phyloP scores from a whole-genome alignment of 2,888 invertebrate genomes.

The Taenaris catops region DNA sequence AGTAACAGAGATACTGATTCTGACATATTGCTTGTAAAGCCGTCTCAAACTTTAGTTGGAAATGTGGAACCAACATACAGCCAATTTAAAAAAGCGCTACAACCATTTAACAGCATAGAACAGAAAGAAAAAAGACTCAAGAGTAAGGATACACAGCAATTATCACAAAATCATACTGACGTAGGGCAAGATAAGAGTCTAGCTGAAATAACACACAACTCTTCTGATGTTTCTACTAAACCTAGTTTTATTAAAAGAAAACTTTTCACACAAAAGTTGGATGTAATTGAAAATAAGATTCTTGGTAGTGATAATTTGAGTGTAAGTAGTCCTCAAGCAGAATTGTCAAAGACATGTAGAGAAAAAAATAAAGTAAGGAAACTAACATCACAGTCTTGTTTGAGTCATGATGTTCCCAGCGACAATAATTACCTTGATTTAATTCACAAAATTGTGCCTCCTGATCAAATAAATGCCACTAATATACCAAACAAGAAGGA shows the following conservation, averaged over 20 bases:
- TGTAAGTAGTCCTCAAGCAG: constrained; percentile 45
- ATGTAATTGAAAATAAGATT: constrained; percentile 48
- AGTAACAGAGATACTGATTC: constrained; percentile 13
- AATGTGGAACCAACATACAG: constrained; percentile 10
- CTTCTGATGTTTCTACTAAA: constrained; percentile 47
- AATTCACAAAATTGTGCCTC: constrained; percentile 63
- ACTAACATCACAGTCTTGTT: constrained; percentile 50
- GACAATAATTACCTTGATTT: constrained; percentile 57
- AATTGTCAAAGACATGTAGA: constrained; percentile 36
- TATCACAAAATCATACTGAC: constrained; percentile 14
- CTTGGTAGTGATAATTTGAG: constrained; percentile 36
- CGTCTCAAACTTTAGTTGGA: constrained; percentile 17
- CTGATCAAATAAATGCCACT: constrained; percentile 50
- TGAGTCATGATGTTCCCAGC: constrained; percentile 46
- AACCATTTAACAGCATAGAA: neutral
- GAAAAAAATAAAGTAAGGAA: constrained; percentile 60
- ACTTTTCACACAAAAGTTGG: constrained; percentile 60
- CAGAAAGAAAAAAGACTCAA: constrained; percentile 19
- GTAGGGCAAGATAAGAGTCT: constrained; percentile 19
- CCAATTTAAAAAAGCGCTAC: constrained; percentile 1
- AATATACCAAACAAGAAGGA: constrained; percentile 37
- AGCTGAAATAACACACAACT: constrained; percentile 19
- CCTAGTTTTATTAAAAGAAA: constrained; percentile 69
- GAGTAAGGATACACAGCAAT: constrained; percentile 13
- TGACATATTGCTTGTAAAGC: constrained; percentile 26